Evolutionary conservation across 92 coral and sea anemone species (phyloP), one percentile per base, ranked within the genome.

Genomic region (Scolanthus callimorphus): DNA sequence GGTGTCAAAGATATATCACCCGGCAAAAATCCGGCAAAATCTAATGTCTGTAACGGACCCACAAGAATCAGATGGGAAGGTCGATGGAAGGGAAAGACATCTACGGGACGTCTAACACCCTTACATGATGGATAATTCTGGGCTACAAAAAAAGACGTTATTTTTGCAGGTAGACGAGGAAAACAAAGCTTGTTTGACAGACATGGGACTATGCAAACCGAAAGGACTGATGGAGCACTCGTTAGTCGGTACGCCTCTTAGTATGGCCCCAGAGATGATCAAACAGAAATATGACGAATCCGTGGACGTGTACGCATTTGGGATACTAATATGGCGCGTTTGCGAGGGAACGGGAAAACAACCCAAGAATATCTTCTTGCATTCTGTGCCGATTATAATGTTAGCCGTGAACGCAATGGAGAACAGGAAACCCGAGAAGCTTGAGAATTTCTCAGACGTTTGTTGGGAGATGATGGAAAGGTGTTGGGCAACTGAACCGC

Each of bases 211-310:
- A 9, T 82, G 89, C 74, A 82, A 82, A 59, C 65, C 89, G 11
- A 79, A 63, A 39, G 89, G 89, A 0, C 69, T 82, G 20, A 69
- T 62, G 34, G 21, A 15, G 8, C 59, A 62, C 41, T 82, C 89
- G 17, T 65, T 82, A 10, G 89, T 82, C 2, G 89, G 89, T 12
- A 82, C 89, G 2, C 89, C 83, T 4, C 49, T 63, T 0, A 62
- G 73, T 37, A 82, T 82, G 89, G 89, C 89, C 4, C 89, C 89
- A 1, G 89, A 82, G 59, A 82, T 82, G 89, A 69, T 76, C 59
- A 31, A 39, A 13, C 60, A 69, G 52, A 48, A 63, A 13, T 82
- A 82, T 31, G 58, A 41, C 54, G 76, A 82, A 22, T 60, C 83
- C 38, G 61, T 82, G 2, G 89, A 82, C 55, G 83, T 82, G 11